These are phyloP conservation scores for Bujurquina vittata DNA, from an alignment of 2,113 vertebrate genomes.

Conservation along the genomic window DNA sequence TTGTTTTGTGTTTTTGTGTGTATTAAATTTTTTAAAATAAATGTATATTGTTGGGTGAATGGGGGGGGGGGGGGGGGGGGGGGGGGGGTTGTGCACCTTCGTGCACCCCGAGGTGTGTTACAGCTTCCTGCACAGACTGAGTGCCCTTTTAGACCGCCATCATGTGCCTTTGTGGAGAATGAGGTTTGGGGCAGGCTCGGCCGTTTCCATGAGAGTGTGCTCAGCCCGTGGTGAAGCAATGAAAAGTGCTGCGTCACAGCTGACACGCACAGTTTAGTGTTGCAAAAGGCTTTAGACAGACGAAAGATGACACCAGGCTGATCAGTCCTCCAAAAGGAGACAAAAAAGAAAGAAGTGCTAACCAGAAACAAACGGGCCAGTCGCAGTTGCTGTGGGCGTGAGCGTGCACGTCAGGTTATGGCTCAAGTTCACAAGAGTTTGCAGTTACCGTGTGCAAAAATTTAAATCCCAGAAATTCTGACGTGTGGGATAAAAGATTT, in stretches of 20 bases:
- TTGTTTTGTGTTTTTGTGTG: no score
- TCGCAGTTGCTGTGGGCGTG: no score
- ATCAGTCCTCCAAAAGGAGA: no score
- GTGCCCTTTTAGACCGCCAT: background rate
- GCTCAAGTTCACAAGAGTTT: background rate
- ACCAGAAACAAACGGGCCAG: no score
- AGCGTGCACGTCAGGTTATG: no score
- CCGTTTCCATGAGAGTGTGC: no score
- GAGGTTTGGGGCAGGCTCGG: background rate
- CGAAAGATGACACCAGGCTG: background rate
- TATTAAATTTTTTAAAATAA: no score
- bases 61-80: no score
- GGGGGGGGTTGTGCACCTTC: background rate
- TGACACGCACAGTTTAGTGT: background rate
- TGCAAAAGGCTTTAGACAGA: background rate
- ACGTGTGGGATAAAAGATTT: background rate
- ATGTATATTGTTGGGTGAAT: no score
- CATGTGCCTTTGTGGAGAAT: background rate
- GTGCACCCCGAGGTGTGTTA: background rate
- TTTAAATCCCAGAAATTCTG: accelerated
- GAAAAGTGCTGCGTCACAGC: background rate
- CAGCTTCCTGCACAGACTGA: background rate
- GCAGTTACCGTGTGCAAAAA: no score
- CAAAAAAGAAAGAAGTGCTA: no score
- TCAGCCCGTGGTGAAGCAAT: accelerated